Evolutionary conservation across 2,888 invertebrate species (phyloP).

Genomic region (Rhagophthalmus giganteus): DNA sequence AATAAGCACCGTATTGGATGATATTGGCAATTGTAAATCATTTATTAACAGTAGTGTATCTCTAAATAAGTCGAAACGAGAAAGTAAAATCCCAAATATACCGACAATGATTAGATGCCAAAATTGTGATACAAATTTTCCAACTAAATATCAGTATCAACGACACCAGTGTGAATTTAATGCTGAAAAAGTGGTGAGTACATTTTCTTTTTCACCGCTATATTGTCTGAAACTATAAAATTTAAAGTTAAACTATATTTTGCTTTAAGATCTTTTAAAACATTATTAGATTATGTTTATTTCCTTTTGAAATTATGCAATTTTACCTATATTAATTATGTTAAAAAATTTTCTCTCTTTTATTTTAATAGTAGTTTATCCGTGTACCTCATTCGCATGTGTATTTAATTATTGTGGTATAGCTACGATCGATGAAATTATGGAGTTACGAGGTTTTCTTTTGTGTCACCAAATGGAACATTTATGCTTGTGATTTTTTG

Average conservation of each 20-base stretch:
- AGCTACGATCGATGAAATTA: background rate
- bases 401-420: no score
- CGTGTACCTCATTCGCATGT: no score
- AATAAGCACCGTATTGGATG: constrained; percentile 31
- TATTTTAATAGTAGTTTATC: no score
- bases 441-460: background rate
- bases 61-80: constrained; percentile 27
- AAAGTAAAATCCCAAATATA: constrained; percentile 40
- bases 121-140: constrained; percentile 55
- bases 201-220: constrained; percentile 3
- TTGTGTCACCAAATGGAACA: no score
- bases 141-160: constrained; percentile 56
- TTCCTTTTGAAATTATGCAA: no score
- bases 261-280: no score
- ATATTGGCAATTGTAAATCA: constrained; percentile 30
- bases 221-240: no score
- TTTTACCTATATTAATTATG: no score
- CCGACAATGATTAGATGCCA: constrained; percentile 52
- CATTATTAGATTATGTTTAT: no score
- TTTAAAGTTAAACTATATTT: background rate
- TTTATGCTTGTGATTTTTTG: no score
- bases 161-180: constrained; percentile 55
- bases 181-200: constrained; percentile 49
- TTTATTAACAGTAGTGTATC: constrained; percentile 9
- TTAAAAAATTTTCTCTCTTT: no score